A percentile compares a stretch with the other conserved stretches of the same genome.
phyloP scores from a whole-genome alignment of 2,888 invertebrate species.

The Sipha maydis region DNA sequence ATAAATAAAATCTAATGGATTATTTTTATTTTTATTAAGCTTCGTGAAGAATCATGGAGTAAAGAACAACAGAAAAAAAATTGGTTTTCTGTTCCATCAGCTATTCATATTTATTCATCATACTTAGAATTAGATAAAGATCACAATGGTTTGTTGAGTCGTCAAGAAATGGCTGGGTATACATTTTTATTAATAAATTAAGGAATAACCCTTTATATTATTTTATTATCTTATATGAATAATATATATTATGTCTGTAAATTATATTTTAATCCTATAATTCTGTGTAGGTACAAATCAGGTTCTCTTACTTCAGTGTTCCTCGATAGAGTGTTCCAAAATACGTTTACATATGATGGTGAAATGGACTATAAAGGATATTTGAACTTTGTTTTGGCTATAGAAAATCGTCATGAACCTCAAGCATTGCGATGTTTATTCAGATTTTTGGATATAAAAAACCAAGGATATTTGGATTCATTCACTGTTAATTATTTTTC shows the following conservation, averaged over 20 bases:
- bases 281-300: conserved; percentile 78
- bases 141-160: conserved; percentile 95
- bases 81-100: conserved; percentile 91
- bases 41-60: conserved; percentile 84
- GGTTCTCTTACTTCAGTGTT: conserved; percentile 92
- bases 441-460: conserved; percentile 88
- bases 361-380: conserved; percentile 98
- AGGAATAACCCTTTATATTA: not conserved
- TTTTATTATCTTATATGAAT: not conserved
- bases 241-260: not conserved
- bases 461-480: conserved; percentile 86
- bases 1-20: not conserved
- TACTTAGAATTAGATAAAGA: conserved; percentile 93
- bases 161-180: conserved; percentile 86
- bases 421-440: conserved; percentile 92
- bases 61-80: conserved; percentile 88
- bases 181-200: not conserved
- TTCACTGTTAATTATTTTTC: conserved; percentile 94
- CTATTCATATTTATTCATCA: conserved; percentile 90
- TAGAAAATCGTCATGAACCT: conserved; percentile 91
- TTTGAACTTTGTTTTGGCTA: conserved; percentile 90
- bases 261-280: not conserved
- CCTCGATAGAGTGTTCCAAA: conserved; percentile 92
- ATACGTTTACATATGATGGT: conserved; percentile 92
- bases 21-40: conserved; percentile 67